Evolutionary conservation across 2,113 vertebrate species (phyloP).

Genomic region (Eclectus roratus): DNA sequence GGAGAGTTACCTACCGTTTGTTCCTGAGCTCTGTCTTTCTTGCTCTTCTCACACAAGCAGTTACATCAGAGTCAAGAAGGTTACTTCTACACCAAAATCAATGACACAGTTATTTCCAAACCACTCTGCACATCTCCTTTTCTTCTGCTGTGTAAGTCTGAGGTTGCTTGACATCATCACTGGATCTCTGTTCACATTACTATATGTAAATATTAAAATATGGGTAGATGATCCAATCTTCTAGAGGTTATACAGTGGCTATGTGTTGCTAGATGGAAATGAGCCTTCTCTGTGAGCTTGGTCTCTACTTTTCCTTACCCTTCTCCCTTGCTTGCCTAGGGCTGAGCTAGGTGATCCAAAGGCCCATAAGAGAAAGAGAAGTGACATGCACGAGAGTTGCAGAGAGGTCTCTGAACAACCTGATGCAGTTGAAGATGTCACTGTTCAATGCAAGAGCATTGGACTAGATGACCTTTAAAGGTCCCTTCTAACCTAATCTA

Average conservation of each 20-base stretch:
- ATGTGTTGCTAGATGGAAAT: neutral
- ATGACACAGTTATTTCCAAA: neutral
- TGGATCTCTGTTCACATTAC: neutral
- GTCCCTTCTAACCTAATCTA: neutral
- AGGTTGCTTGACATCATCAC: neutral
- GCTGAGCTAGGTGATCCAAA: neutral
- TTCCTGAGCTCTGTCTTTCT: neutral
- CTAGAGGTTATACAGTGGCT: neutral
- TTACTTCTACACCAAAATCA: neutral
- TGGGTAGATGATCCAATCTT: neutral
- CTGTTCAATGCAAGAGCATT: neutral
- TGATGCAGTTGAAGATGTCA: neutral
- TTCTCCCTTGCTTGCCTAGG: neutral
- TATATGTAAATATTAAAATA: neutral
- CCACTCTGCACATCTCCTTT: neutral
- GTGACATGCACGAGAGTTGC: neutral
- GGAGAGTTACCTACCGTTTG: neutral
- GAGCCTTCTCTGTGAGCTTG: neutral
- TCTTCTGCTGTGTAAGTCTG: neutral
- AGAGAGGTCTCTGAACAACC: fast-evolving
- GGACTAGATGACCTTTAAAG: neutral
- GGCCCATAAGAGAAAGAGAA: neutral
- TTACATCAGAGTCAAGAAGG: neutral
- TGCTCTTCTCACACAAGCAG: neutral
- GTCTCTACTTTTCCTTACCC: neutral